A percentile compares a stretch with the other conserved stretches of the same genome.
These are phyloP conservation scores for Drosophila burlai DNA, from an alignment of 1,140 invertebrate species.

Conservation along the genomic window DNA sequence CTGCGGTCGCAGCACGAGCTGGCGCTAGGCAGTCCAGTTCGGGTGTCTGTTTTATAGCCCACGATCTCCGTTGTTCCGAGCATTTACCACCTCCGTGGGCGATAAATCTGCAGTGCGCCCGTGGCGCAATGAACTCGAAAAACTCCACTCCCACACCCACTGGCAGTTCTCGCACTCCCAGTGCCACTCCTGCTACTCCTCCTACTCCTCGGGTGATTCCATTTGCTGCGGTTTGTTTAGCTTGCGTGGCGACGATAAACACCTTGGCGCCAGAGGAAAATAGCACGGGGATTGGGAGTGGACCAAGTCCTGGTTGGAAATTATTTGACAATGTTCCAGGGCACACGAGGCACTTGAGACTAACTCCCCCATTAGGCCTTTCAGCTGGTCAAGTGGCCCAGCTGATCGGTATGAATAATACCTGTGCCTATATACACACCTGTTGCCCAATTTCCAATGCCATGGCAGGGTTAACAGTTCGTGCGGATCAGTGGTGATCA, in stretches of 20 bases:
- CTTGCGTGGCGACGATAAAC: conserved; percentile 76
- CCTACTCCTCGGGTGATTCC: conserved; percentile 4
- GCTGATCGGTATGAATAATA: background rate
- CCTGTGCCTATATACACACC: conserved; percentile 30
- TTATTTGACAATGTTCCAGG: conserved; percentile 38
- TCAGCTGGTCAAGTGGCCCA: conserved; percentile 46
- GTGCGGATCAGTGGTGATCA: conserved; percentile 14
- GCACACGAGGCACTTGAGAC: conserved; percentile 28
- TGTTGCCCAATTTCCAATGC: conserved; percentile 46
- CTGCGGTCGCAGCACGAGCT: conserved; percentile 70
- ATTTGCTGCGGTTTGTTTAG: conserved; percentile 68
- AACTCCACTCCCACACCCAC: conserved; percentile 48
- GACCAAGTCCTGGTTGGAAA: conserved; percentile 17
- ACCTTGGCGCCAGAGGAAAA: conserved; percentile 71
- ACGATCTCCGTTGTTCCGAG: conserved; percentile 48
- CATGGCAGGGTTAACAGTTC: conserved; percentile 8
- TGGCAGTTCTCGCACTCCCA: conserved; percentile 1
- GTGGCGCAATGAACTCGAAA: conserved; percentile 78
- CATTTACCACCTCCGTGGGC: conserved; percentile 80
- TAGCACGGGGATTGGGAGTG: conserved; percentile 4
- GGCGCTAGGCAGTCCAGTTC: conserved; percentile 70
- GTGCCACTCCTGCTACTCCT: conserved; percentile 8
- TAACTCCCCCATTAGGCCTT: conserved; percentile 31
- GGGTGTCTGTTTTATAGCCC: conserved; percentile 77
- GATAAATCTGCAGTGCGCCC: conserved; percentile 83